phyloP scores from a whole-genome alignment of 35 echinoderm and acorn worm species.

The Stichopus chloronotus region DNA sequence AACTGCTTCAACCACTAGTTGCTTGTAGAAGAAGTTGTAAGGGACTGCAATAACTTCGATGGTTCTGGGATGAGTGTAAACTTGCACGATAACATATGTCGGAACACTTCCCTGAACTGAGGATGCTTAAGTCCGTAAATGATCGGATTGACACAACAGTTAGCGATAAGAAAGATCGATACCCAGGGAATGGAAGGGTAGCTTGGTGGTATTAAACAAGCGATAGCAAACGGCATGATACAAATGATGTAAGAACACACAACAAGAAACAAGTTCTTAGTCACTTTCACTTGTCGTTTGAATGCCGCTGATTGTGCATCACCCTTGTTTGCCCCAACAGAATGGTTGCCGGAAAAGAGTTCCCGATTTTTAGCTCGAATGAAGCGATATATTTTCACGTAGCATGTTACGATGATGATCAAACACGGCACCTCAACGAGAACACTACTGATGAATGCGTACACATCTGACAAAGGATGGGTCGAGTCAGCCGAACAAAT shows the following conservation, averaged over 20 bases:
- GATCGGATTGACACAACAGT: conserved; percentile 67
- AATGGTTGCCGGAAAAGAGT: no score
- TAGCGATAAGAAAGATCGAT: conserved; percentile 30
- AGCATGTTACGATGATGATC: conserved; percentile 15
- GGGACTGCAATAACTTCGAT: conserved; percentile 20
- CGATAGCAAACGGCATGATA: conserved; percentile 43
- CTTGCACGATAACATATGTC: conserved; percentile 19
- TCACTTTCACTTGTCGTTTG: conserved; percentile 65
- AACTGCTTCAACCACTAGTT: no score
- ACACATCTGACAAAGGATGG: no score
- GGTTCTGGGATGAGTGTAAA: conserved; percentile 1
- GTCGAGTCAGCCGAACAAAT: no score
- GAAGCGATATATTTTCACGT: conserved; percentile 38
- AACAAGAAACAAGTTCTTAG: conserved; percentile 76
- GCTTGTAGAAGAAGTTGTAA: neutral
- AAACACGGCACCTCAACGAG: no score
- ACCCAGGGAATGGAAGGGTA: conserved; percentile 43
- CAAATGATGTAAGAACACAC: conserved; percentile 54
- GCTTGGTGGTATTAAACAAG: conserved; percentile 29
- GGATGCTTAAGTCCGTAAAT: conserved; percentile 60
- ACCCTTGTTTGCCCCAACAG: neutral
- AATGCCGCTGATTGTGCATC: conserved; percentile 27
- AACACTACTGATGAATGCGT: no score
- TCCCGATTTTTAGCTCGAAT: conserved; percentile 8
- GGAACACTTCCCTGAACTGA: conserved; percentile 8